A percentile compares a stretch with the other conserved stretches of the same genome.
phyloP scores from a whole-genome alignment of 2,797 vertebrate species.

The Tokudaia tokunoshimensis region DNA sequence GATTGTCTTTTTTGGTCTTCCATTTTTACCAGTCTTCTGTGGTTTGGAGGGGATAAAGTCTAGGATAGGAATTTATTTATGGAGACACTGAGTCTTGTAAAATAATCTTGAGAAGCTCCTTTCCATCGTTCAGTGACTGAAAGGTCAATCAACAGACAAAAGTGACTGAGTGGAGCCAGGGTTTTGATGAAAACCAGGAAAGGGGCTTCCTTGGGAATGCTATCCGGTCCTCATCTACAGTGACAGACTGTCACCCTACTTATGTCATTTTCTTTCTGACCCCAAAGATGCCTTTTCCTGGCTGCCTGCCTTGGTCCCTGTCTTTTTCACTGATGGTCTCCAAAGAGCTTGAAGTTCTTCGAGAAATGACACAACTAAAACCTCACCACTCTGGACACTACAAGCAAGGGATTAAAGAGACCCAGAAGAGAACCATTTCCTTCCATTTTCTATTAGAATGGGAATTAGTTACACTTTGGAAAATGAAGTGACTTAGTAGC shows the following conservation, averaged over 20 bases:
- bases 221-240: neutral
- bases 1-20: neutral
- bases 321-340: neutral
- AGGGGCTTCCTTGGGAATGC: constrained; percentile 6
- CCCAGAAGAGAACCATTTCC: neutral
- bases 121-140: neutral
- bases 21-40: neutral
- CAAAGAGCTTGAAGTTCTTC: neutral
- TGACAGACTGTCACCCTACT: neutral
- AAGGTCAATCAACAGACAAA: neutral
- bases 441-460: constrained; percentile 54
- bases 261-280: neutral
- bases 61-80: neutral
- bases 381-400: neutral
- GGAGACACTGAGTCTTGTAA: neutral
- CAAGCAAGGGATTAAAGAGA: neutral
- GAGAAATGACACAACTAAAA: neutral
- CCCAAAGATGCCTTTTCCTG: neutral
- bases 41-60: neutral
- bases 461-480: constrained; percentile 21
- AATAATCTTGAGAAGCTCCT: neutral
- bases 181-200: constrained; percentile 25
- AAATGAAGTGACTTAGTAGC: constrained; percentile 54
- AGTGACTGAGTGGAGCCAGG: neutral
- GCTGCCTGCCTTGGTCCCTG: constrained; percentile 1